phyloP scores from a whole-genome alignment of 2,888 invertebrate species.

The Caenorhabditis sp. region DNA sequence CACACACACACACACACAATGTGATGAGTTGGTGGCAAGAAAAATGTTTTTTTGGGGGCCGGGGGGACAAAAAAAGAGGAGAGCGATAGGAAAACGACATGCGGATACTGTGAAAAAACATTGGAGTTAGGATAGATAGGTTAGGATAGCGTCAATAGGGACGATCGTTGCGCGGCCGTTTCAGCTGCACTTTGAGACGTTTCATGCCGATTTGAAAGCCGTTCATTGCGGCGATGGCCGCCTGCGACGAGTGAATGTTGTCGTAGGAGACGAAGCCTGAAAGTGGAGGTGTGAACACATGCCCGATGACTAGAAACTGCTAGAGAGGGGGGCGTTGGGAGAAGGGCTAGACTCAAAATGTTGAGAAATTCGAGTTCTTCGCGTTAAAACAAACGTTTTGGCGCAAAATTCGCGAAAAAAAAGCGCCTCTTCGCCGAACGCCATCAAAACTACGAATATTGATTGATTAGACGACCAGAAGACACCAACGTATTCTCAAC shows the following conservation, averaged over 20 bases:
- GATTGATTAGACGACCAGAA: too few species aligned
- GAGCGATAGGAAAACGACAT: not conserved
- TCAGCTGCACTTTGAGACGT: constrained; percentile 98
- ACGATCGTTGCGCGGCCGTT: constrained; percentile 93
- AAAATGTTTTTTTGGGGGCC: not conserved
- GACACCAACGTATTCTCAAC: too few species aligned
- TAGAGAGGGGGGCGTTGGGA: too few species aligned
- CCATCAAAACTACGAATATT: too few species aligned
- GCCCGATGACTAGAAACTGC: too few species aligned
- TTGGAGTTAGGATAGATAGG: not conserved
- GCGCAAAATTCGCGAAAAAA: too few species aligned
- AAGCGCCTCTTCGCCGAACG: too few species aligned
- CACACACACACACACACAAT: too few species aligned
- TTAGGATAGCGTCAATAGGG: constrained; percentile 85
- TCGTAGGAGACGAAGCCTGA: constrained; percentile 99
- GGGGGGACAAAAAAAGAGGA: not conserved
- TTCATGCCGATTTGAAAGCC: constrained; percentile 99
- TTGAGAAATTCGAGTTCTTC: too few species aligned
- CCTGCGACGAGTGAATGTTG: constrained; percentile 96
- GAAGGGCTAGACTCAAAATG: too few species aligned
- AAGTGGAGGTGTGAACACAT: constrained; percentile 18
- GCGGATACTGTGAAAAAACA: not conserved
- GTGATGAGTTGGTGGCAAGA: not conserved
- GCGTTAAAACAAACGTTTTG: too few species aligned
- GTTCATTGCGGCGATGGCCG: constrained; percentile 99